Evolutionary conservation across 2,113 vertebrate species (phyloP), one percentile per base, ranked within the genome.

Genomic region (Crotalus viridis): DNA sequence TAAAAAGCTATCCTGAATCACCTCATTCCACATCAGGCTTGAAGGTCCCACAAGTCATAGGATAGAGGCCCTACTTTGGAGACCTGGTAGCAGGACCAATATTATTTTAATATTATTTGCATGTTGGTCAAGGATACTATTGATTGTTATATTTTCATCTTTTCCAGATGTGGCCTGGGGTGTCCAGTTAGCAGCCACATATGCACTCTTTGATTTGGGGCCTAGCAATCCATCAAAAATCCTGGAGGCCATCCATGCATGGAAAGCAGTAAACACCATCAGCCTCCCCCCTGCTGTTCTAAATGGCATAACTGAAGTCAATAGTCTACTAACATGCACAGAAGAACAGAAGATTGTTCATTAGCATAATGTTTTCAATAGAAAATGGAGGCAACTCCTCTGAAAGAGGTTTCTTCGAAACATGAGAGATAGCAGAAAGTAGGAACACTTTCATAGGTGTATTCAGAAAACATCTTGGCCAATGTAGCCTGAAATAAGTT

Each of bases 141-240:
- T 89, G 0, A 43, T 19, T 56, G 81, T 33, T 26, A 8, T 26
- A 19, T 8, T 92, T 59, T 92, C 87, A 86, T 55, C 87, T 92
- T 94, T 96, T 97, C 10, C 96, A 99, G 99, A 97, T 95, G 97
- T 99, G 39, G 98, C 98, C 0, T 99, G 99, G 99, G 98, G 98
- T 13, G 98, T 99, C 85, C 99, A 99, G 96, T 96, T 99, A 92
- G 98, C 99, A n/a, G 98, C 99, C 0, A 57, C 99, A 91, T 99
- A 99, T 93, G 98, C 99, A 39, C 98, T 99, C 46, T 98, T 98
- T 85, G 99, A 99, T 93, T 92, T 99, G 95, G 98, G 98, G 28
- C 98, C 98, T 54, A 98, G 98, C 96, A 97, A 99, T 93, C 99
- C 99, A 3, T 97, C 97, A 88, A 98, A 98, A 88, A 97, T 98